A percentile compares a stretch with the other conserved stretches of the same genome.
These are phyloP conservation scores for Eueides isabella DNA, from an alignment of 1,140 invertebrate genomes.

Conservation along the genomic window DNA sequence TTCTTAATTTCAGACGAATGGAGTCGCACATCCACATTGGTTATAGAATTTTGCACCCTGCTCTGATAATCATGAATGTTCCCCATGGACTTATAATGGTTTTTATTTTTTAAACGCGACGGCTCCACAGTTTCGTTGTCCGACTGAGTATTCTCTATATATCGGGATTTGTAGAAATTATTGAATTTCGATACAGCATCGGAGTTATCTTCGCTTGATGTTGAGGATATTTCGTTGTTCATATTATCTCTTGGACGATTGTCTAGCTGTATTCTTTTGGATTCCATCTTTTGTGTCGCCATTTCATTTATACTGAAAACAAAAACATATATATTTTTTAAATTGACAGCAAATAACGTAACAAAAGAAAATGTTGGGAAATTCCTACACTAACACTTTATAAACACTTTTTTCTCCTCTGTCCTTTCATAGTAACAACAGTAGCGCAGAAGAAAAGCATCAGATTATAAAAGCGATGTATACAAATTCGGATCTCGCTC, in stretches of 20 bases:
- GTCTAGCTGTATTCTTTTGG: conserved; percentile 38
- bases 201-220: conserved; percentile 60
- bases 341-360: conserved; percentile 1
- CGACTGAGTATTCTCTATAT: conserved; percentile 53
- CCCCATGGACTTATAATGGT: conserved; percentile 66
- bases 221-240: conserved; percentile 70
- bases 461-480: no score
- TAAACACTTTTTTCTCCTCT: background rate
- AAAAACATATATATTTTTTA: background rate
- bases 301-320: conserved; percentile 31
- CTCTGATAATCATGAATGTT: conserved; percentile 61
- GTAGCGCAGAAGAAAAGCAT: no score
- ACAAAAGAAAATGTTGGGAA: background rate
- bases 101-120: conserved; percentile 40
- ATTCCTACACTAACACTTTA: background rate
- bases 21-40: conserved; percentile 65
- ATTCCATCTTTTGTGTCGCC: conserved; percentile 52
- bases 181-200: conserved; percentile 50
- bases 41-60: conserved; percentile 68
- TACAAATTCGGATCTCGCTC: no score
- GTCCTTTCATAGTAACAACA: no score
- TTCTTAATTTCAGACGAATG: conserved; percentile 67
- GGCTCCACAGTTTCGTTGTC: conserved; percentile 60
- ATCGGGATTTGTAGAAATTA: conserved; percentile 58
- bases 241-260: conserved; percentile 50